phyloP scores from a whole-genome alignment of 1,140 invertebrate species.

The Polypedilum pembai region DNA sequence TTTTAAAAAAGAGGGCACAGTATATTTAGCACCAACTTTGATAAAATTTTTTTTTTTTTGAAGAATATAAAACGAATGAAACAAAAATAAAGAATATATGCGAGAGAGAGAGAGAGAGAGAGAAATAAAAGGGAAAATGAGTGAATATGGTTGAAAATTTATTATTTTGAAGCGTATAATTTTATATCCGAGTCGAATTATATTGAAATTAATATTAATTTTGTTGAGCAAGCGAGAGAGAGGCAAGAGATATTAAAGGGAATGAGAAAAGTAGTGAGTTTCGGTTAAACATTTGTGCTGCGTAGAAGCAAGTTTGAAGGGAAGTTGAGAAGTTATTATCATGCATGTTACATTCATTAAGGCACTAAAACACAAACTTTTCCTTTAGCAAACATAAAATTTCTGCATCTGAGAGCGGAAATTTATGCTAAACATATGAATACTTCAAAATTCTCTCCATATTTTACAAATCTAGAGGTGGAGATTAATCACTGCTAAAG shows the following conservation, averaged over 20 bases:
- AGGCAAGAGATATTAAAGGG: not conserved
- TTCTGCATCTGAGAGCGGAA: no score
- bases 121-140: no score
- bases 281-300: not conserved
- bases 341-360: no score
- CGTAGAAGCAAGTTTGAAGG: not conserved
- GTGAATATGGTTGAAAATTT: constrained; percentile 24
- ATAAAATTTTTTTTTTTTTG: no score
- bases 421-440: no score
- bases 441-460: no score
- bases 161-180: constrained; percentile 26
- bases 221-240: not conserved
- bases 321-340: no score
- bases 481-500: not conserved
- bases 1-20: no score
- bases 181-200: constrained; percentile 28
- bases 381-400: no score
- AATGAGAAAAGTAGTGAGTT: not conserved
- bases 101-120: not conserved
- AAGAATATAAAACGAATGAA: no score
- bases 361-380: no score
- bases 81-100: not conserved
- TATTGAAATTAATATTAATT: constrained; percentile 28
- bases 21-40: no score
- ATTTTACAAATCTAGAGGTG: not conserved